Conservation (phyloP, 2,113 vertebrate species). For the Burhinus oedicnemus region DNA sequence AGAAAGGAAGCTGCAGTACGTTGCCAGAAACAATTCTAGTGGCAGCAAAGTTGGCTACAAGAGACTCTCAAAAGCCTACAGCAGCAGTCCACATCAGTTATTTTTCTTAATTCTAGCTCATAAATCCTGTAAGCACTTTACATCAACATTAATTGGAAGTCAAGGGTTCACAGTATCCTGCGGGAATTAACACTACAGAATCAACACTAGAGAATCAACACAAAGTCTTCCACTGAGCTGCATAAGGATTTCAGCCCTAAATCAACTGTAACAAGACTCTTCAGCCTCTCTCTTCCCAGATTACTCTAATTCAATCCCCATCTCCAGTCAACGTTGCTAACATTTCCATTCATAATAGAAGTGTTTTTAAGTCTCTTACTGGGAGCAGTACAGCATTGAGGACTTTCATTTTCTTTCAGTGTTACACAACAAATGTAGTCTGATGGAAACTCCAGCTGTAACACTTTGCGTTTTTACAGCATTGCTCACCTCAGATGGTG, state of each 20-base stretch:
- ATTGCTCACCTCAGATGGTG: background rate
- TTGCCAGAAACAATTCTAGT: background rate
- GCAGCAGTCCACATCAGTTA: background rate
- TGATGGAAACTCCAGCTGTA: background rate
- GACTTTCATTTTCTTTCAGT: background rate
- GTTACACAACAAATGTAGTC: background rate
- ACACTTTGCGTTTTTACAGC: background rate
- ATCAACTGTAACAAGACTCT: background rate
- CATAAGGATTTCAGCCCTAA: background rate
- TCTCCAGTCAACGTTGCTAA: background rate
- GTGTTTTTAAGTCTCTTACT: background rate
- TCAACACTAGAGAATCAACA: background rate
- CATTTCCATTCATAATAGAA: background rate
- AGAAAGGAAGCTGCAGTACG: background rate
- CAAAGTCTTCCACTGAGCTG: background rate
- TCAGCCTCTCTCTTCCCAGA: background rate
- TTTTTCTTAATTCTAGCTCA: conserved; percentile 2
- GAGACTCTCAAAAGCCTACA: background rate
- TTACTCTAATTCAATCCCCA: background rate
- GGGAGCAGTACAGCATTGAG: background rate
- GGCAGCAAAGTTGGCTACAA: background rate
- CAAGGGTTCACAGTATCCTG: background rate
- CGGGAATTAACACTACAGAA: background rate
- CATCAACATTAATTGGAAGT: conserved; percentile 9
- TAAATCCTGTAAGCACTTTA: conserved; percentile 7